A percentile compares a stretch with the other conserved stretches of the same genome.
phyloP scores from a whole-genome alignment of 1,140 invertebrate genomes.

The Rhyzopertha dominica region DNA sequence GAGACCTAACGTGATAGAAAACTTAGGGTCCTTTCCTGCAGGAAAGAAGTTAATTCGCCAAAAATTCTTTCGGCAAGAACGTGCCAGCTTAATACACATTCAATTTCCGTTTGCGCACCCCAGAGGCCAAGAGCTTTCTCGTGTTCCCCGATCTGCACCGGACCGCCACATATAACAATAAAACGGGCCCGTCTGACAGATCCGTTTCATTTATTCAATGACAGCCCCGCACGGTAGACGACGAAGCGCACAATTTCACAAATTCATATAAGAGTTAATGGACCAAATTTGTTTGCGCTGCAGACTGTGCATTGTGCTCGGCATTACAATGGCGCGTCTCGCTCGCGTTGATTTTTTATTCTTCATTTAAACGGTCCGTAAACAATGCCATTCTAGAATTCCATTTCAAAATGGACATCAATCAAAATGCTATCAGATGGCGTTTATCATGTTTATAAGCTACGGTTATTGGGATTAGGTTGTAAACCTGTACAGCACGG shows the following conservation, averaged over 20 bases:
- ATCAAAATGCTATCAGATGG: too few relatives aligned
- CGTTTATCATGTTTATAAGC: too few relatives aligned
- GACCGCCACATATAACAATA: slow-evolving; percentile 28
- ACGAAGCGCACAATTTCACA: slow-evolving; percentile 12
- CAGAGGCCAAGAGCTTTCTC: slow-evolving; percentile 33
- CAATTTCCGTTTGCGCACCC: slow-evolving; percentile 29
- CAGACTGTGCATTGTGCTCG: background rate
- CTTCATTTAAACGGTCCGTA: too few relatives aligned
- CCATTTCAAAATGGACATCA: too few relatives aligned
- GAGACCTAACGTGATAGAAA: too few relatives aligned
- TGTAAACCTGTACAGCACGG: slow-evolving; percentile 5
- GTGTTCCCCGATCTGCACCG: slow-evolving; percentile 24
- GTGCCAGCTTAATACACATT: slow-evolving; percentile 9
- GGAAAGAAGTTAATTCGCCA: background rate
- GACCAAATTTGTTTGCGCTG: slow-evolving; percentile 13
- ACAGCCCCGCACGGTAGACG: too few relatives aligned
- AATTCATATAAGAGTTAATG: slow-evolving; percentile 12
- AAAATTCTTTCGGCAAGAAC: slow-evolving; percentile 3
- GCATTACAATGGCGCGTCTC: too few relatives aligned
- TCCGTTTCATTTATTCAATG: slow-evolving; percentile 23
- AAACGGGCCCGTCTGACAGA: slow-evolving; percentile 21
- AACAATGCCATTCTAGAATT: too few relatives aligned
- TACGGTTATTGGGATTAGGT: too few relatives aligned
- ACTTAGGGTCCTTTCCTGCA: too few relatives aligned
- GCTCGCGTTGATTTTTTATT: too few relatives aligned